A percentile compares a stretch with the other conserved stretches of the same genome.
Conservation (phyloP, 2,888 invertebrate species). For the Schizotus pectinicornis region DNA sequence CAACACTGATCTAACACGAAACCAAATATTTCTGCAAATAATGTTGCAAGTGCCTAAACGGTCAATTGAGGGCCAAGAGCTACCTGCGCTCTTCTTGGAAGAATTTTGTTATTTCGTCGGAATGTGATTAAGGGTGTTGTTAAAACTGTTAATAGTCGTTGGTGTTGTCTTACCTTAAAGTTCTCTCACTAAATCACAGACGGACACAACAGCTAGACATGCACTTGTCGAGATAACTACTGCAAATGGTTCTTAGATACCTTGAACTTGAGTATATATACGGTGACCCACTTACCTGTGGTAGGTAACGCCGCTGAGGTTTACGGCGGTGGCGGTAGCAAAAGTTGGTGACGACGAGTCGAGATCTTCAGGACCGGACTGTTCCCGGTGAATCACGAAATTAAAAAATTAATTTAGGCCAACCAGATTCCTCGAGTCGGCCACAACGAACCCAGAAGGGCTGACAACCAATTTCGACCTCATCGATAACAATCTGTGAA, state of each 20-base stretch:
- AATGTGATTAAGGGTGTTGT: neutral
- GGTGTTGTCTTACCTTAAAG: constrained; percentile 33
- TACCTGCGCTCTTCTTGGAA: no score
- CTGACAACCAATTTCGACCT: no score
- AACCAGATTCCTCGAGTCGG: no score
- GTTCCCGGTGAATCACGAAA: constrained; percentile 2
- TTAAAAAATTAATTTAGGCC: no score
- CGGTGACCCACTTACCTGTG: constrained; percentile 73
- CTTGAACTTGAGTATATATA: constrained; percentile 86
- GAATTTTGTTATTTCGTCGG: no score
- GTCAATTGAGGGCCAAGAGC: no score
- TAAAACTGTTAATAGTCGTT: constrained; percentile 1
- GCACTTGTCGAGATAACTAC: constrained; percentile 47
- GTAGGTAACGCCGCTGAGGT: constrained; percentile 21
- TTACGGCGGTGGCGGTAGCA: constrained; percentile 27
- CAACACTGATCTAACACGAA: no score
- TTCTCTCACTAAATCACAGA: constrained; percentile 34
- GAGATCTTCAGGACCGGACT: neutral
- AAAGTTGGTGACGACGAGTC: constrained; percentile 21
- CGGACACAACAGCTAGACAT: constrained; percentile 35
- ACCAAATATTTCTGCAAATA: no score
- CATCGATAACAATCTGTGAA: no score
- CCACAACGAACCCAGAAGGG: no score
- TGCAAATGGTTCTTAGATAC: constrained; percentile 65
- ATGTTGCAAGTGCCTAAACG: no score